phyloP scores from a whole-genome alignment of 2,888 invertebrate genomes.

The Rapana venosa region DNA sequence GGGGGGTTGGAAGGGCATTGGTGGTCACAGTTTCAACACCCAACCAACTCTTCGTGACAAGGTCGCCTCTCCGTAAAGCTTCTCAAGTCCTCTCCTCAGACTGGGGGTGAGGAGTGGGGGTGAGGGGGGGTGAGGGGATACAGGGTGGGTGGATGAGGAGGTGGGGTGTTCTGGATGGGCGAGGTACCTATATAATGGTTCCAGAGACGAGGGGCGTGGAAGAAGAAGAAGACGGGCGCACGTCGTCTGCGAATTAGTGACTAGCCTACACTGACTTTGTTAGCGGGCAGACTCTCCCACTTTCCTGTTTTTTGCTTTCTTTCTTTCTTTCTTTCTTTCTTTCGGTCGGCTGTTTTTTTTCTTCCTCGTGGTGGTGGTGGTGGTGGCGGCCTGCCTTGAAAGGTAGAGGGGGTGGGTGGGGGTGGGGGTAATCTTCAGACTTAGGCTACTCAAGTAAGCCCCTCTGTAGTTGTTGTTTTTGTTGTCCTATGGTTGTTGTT shows the following conservation, averaged over 20 bases:
- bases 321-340: neutral
- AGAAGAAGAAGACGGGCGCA: neutral
- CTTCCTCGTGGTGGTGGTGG: neutral
- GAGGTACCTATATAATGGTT: no score
- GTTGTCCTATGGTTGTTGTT: no score
- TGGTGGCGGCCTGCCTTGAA: no score
- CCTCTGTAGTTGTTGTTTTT: no score
- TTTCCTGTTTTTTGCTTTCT: neutral
- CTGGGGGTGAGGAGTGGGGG: neutral
- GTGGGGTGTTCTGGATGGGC: neutral
- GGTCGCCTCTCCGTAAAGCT: conserved; percentile 14
- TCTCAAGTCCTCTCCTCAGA: neutral
- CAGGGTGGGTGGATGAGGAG: neutral
- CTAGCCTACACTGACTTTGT: neutral
- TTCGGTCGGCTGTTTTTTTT: no score
- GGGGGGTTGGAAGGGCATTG: no score
- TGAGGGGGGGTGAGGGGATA: neutral
- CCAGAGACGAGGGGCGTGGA: neutral
- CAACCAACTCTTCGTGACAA: neutral
- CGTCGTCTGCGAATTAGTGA: neutral
- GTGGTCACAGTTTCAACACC: conserved; percentile 24
- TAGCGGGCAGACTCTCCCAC: neutral
- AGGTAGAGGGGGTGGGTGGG: no score
- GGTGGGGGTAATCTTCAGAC: no score
- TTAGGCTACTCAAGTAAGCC: no score